Conservation (phyloP, 2,797 vertebrate genomes). For the Phoxinus dragarum region DNA sequence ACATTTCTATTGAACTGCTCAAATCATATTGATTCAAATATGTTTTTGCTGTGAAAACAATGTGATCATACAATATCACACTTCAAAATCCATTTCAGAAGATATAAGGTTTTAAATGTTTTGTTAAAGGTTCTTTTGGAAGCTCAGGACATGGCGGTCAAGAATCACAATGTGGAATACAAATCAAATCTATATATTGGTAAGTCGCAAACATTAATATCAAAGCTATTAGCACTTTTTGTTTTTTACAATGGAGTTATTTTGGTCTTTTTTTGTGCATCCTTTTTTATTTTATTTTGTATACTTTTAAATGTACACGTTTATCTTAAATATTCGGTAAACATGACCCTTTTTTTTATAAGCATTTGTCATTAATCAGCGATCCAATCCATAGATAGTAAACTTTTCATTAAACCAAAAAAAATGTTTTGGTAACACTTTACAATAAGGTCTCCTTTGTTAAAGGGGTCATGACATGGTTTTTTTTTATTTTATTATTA, state of each 20-base stretch:
- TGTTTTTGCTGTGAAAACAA: background rate
- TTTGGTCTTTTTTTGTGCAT: background rate
- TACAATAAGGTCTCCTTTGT: no score
- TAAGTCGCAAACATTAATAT: constrained; percentile 67
- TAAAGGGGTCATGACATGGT: no score
- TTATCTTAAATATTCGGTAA: background rate
- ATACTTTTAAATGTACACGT: background rate
- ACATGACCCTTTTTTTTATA: background rate
- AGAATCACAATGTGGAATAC: constrained; percentile 92
- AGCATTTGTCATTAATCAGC: background rate
- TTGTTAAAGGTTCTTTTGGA: constrained; percentile 87
- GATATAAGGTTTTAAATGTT: background rate
- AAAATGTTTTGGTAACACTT: background rate
- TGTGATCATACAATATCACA: background rate
- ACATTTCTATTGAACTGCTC: background rate
- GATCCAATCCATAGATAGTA: background rate
- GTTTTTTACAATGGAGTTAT: background rate
- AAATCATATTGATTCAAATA: background rate
- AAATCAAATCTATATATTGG: constrained; percentile 94
- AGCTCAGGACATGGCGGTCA: constrained; percentile 97
- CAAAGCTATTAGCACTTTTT: background rate
- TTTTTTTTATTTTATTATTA: no score
- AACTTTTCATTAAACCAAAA: background rate
- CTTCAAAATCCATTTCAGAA: background rate
- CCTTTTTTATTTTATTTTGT: background rate